Conservation (phyloP, 2,113 vertebrate genomes). For the Gorsachius goisagi region DNA sequence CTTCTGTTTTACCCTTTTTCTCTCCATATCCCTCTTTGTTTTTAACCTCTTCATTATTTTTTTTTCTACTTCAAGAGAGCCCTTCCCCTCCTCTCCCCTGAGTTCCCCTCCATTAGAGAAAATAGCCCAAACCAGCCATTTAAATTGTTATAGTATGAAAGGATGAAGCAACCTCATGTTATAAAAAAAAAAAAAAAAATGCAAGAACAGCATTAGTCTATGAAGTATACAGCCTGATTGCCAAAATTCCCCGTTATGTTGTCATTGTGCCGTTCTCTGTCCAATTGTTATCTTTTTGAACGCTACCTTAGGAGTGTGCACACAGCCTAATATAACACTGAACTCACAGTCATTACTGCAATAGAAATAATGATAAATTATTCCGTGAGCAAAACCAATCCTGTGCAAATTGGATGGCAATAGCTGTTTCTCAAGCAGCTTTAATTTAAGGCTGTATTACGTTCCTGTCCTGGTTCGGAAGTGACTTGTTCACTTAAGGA, state of each 20-base stretch:
- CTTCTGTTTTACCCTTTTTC: not conserved
- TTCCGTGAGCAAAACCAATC: not conserved
- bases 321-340: not conserved
- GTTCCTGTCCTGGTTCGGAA: not conserved
- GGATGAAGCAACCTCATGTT: not conserved
- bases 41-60: not conserved
- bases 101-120: not conserved
- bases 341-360: not conserved
- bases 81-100: not conserved
- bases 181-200: not conserved
- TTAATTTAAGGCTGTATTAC: not conserved
- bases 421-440: not conserved
- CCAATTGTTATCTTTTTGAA: not conserved
- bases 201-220: not conserved
- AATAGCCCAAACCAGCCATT: not conserved
- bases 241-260: not conserved
- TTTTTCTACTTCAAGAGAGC: not conserved
- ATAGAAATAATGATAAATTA: not conserved
- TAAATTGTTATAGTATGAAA: not conserved
- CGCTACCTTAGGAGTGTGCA: not conserved
- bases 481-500: not conserved
- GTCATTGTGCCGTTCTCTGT: not conserved
- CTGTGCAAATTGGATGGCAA: not conserved
- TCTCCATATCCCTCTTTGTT: not conserved
- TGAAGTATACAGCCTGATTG: fast-evolving